Conservation (phyloP, 2,113 vertebrate species). For the Morone saxatilis region DNA sequence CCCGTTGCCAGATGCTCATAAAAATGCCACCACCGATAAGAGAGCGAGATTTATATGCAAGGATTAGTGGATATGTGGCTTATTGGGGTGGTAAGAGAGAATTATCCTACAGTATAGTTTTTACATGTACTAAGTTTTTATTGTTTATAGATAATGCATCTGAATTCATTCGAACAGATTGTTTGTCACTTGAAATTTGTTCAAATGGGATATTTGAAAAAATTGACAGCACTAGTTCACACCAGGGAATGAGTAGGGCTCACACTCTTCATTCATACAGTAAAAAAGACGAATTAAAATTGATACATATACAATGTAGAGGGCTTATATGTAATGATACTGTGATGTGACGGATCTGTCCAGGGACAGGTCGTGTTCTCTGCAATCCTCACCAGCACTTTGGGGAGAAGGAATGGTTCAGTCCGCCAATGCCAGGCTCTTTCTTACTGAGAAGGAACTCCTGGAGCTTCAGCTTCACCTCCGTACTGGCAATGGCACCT, state of each 20-base stretch:
- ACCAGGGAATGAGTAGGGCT: neutral
- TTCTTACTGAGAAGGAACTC: constrained; percentile 96
- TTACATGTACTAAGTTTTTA: no score
- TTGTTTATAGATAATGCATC: no score
- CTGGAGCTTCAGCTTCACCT: constrained; percentile 96
- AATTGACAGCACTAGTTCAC: no score
- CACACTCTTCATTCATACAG: neutral
- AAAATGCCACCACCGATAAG: no score
- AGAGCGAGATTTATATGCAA: no score
- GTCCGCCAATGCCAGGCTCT: constrained; percentile 87
- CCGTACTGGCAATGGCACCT: constrained; percentile 97
- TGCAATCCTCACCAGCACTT: constrained; percentile 90
- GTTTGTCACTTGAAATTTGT: no score
- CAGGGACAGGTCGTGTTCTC: neutral
- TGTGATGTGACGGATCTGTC: neutral
- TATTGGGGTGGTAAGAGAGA: no score
- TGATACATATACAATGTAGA: neutral
- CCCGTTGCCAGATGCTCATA: no score
- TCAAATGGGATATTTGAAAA: no score
- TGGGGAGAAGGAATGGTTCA: constrained; percentile 96
- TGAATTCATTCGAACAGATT: no score
- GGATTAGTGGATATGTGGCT: no score
- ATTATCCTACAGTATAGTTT: no score
- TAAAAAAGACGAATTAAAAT: neutral
- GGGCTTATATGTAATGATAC: neutral